Evolutionary conservation across 2,888 invertebrate genomes (phyloP), one percentile per base, ranked within the genome.

Genomic region (Aphelenchoides bicaudatus): DNA sequence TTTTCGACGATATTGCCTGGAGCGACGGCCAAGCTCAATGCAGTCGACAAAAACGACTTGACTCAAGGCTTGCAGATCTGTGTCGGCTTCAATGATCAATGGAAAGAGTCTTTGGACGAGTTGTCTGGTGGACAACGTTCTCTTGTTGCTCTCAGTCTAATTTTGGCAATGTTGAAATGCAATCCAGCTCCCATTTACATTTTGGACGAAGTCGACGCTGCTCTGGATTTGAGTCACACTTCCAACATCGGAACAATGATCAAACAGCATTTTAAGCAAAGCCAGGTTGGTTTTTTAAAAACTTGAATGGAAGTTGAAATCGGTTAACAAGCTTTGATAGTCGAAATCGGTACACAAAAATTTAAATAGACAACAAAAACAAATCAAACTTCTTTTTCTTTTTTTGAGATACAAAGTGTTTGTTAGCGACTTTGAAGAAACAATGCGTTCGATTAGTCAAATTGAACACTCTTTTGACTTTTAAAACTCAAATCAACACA

Each of bases 181-280:
- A 91, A 92, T 79, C 96, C 98, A 2, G 98, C 98, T 27, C 98
- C 98, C 5, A 85, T 98, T 16, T 98, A 98, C 82, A 93, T 99
- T 80, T 85, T 98, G 75, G 98, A 98, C 81, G 98, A 99, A 84
- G 92, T 98, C 25, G 98, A 98, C 81, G 94, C 98, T 0, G 98
- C 96, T 6, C 84, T 98, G 27, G 98, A 98, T 83, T 86, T 94
- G 67, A 91, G 90, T 4, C 98, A 98, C 81, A 98, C 98, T 10
- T 94, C 96, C 83, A 98, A 98, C 82, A 96, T 98, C 77, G 96
- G 96, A 2, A 86, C 86, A 71, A 94, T 98, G 91, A 84, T 98
- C 48, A 88, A 88, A 78, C 84, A 85, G 13, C 91, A 92, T 81
- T 94, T 94, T 79, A 87, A 86, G 67, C 86, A 87, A 78, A 91